A percentile compares a stretch with the other conserved stretches of the same genome.
phyloP scores from a whole-genome alignment of 2,113 vertebrate species.

The Macaca fascicularis region T2T-MFA8v1.1 NC_088386.1:62442001-62442500 shows the following conservation, averaged over 20 bases:
- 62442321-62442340: neutral
- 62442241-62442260: neutral
- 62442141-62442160: neutral
- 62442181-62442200: neutral
- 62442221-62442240: neutral
- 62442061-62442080: neutral
- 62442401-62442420: neutral
- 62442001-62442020: neutral
- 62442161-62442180: neutral
- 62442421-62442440: neutral
- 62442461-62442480: conserved; percentile 32
- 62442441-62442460: conserved; percentile 26
- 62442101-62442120: neutral
- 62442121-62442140: neutral
- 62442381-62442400: neutral
- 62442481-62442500: conserved; percentile 14
- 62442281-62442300: neutral
- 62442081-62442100: neutral
- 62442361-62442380: neutral
- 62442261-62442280: neutral
- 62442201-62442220: neutral
- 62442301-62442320: neutral
- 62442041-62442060: neutral
- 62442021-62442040: neutral
- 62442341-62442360: neutral